Percentiles rank a stretch among this genome's conserved stretches.
Evolutionary conservation across 2,888 invertebrate species (phyloP).

Genomic region (Ormyrus nitidulus): DNA sequence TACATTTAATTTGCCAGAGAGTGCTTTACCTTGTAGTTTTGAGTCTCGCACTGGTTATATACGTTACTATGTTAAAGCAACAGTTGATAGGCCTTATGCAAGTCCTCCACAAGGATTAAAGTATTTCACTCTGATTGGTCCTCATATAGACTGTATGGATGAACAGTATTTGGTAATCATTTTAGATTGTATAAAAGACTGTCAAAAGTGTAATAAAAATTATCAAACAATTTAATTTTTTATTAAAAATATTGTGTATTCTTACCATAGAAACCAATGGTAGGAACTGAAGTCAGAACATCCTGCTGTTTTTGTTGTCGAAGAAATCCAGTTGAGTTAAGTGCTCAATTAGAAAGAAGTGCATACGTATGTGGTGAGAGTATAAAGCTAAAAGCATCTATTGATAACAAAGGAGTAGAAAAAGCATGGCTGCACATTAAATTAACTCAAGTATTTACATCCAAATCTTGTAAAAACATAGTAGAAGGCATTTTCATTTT

Average conservation of each 20-base stretch:
- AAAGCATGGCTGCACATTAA: constrained; percentile 78
- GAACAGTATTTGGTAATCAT: constrained; percentile 82
- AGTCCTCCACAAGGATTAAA: constrained; percentile 88
- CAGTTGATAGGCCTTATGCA: constrained; percentile 86
- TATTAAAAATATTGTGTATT: background rate
- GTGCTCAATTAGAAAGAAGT: constrained; percentile 83
- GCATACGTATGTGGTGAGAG: constrained; percentile 87
- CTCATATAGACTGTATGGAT: constrained; percentile 88
- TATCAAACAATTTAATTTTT: background rate
- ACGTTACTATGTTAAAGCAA: constrained; percentile 84
- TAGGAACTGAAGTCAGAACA: constrained; percentile 80
- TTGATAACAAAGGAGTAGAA: constrained; percentile 83
- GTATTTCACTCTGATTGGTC: constrained; percentile 87
- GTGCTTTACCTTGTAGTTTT: constrained; percentile 85
- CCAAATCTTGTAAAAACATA: background rate
- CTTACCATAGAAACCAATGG: constrained; percentile 79
- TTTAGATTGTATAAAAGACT: background rate
- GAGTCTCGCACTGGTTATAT: constrained; percentile 85
- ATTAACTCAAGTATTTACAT: constrained; percentile 76
- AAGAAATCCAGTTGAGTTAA: constrained; percentile 81
- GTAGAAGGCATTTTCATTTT: background rate
- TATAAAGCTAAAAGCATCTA: constrained; percentile 82
- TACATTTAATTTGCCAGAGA: constrained; percentile 83
- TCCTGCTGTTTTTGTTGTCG: constrained; percentile 86
- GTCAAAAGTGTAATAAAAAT: background rate